Evolutionary conservation across 2,888 invertebrate species (phyloP), one percentile per base, ranked within the genome.

Genomic region (Cerastis leucographa): DNA sequence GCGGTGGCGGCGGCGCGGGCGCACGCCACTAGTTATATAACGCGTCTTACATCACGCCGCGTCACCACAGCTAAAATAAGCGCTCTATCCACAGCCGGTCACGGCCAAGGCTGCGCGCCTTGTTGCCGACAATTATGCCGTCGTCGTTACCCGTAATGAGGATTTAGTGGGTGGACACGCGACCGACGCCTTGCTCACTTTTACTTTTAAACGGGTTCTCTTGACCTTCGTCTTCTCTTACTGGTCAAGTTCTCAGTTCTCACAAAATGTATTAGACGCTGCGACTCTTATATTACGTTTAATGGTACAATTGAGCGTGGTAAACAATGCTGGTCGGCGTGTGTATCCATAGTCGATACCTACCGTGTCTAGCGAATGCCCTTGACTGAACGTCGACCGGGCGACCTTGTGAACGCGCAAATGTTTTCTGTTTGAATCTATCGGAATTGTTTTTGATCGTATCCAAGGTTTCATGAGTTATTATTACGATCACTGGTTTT

Each of bases 71-170:
- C 96, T 96, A 96, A 96, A 96, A 96, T 96, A 95, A 94, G 93
- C 95, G 94, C 91, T 94, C 95, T 94, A 94, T 94, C 94, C 91
- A 90, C 89, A 89, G 88, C 92, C 95, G 96, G 96, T 96, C 96
- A 96, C 96, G 96, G 96, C 96, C 96, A 96, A 96, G 96, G 96
- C 95, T 96, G 94, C 92, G 92, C 92, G 93, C 91, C 92, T 93
- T 91, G 92, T 93, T 92, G 93, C 90, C 92, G 93, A 92, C 95
- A 95, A 96, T 96, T 94, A 95, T 93, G 92, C 93, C 91, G 92
- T 88, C 93, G 91, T 88, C 93, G 90, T 87, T 90, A 93, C 90
- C 92, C 91, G 95, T 94, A 95, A 95, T 96, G 95, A 96, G 95
- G 95, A 95, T 95, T 96, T 94, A 94, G 95, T 95, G 95, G 96